These are phyloP conservation scores for Parthenolecanium corni DNA, from an alignment of 2,888 invertebrate genomes.

Conservation along the genomic window DNA sequence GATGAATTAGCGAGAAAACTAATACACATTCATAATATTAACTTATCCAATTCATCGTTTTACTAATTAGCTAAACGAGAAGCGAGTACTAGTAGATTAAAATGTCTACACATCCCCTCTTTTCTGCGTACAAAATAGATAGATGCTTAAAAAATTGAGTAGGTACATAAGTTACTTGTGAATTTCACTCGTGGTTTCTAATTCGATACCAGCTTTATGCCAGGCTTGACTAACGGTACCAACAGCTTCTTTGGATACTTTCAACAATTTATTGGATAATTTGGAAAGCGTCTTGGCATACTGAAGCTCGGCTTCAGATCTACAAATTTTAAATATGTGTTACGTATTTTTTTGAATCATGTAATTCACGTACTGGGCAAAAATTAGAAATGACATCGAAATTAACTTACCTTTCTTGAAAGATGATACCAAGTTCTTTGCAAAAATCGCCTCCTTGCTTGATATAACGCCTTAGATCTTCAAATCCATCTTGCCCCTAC, in stretches of 20 bases:
- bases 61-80: no score
- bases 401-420: constrained; percentile 78
- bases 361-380: no score
- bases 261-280: constrained; percentile 70
- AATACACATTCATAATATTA: no score
- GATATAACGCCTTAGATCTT: constrained; percentile 79
- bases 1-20: no score
- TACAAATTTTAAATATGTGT: constrained; percentile 37
- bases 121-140: no score
- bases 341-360: no score
- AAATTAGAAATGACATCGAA: no score
- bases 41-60: no score
- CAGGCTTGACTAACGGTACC: constrained; percentile 73
- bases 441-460: constrained; percentile 92
- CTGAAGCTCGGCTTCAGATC: constrained; percentile 79
- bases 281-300: constrained; percentile 85
- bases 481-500: constrained; percentile 85
- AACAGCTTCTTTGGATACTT: constrained; percentile 50
- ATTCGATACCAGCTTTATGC: constrained; percentile 81
- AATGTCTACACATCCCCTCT: no score
- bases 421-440: constrained; percentile 74
- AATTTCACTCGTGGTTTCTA: constrained; percentile 82
- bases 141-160: no score
- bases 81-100: no score
- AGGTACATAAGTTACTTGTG: constrained; percentile 49